Evolutionary conservation across 2,113 vertebrate genomes (phyloP).

Genomic region (Callopanchax toddi): DNA sequence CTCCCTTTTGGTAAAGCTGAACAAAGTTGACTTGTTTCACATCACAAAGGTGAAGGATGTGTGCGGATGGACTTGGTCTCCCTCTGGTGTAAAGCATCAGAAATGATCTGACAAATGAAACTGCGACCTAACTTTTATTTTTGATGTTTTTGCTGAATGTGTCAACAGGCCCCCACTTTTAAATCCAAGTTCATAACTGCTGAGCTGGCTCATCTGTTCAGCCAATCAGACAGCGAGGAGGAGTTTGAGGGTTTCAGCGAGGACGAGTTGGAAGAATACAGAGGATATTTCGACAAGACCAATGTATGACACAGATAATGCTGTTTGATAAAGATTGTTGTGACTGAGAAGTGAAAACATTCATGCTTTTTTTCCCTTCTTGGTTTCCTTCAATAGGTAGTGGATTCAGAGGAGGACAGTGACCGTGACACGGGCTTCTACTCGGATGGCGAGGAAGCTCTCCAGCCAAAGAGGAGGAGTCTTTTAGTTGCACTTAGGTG

Average conservation of each 20-base stretch:
- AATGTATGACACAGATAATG: conserved; percentile 45
- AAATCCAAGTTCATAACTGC: conserved; percentile 85
- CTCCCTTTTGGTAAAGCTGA: not conserved
- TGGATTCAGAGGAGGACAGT: conserved; percentile 75
- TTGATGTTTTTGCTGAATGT: not conserved
- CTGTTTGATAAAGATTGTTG: not conserved
- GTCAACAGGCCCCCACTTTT: conserved; percentile 75
- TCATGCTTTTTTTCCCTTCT: not conserved
- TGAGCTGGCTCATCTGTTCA: conserved; percentile 87
- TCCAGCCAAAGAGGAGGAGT: conserved; percentile 76
- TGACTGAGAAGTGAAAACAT: not conserved
- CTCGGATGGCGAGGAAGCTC: conserved; percentile 74
- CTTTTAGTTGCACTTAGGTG: conserved; percentile 90
- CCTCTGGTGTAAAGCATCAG: conserved; percentile 22
- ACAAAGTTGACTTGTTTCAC: not conserved
- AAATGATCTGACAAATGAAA: not conserved
- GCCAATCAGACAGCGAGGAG: conserved; percentile 90
- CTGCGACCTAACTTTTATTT: too few species aligned
- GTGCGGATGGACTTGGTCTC: not conserved
- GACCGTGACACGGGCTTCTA: conserved; percentile 69
- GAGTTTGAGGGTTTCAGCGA: conserved; percentile 88
- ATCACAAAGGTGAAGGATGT: not conserved
- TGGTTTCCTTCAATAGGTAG: conserved; percentile 58
- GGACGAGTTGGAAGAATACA: conserved; percentile 60
- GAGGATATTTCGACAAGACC: conserved; percentile 46